Evolutionary conservation across 2,113 vertebrate genomes (phyloP).

Genomic region (Cinclus cinclus): DNA sequence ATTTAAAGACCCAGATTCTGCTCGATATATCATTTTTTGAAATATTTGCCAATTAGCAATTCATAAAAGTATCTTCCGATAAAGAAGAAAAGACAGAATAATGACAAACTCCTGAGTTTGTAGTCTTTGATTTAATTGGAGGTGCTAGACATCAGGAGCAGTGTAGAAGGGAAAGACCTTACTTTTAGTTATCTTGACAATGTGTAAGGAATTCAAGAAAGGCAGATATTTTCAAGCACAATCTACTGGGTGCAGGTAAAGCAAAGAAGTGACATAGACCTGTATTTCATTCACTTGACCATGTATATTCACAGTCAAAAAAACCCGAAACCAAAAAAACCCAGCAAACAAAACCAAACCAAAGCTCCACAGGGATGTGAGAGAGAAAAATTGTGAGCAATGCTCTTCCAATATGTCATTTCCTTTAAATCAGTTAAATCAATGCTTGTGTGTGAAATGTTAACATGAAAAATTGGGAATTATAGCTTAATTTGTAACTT

Average conservation of each 20-base stretch:
- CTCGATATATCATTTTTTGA: neutral
- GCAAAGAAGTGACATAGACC: neutral
- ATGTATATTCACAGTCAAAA: neutral
- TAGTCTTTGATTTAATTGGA: neutral
- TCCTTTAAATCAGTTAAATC: neutral
- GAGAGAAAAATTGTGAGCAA: neutral
- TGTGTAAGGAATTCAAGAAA: neutral
- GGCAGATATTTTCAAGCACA: neutral
- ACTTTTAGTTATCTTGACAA: neutral
- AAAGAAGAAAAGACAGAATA: neutral
- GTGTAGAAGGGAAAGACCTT: neutral
- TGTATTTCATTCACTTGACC: neutral
- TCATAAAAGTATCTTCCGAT: neutral
- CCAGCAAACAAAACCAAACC: neutral
- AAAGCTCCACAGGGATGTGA: fast-evolving
- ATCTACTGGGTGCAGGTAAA: neutral
- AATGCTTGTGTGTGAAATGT: neutral
- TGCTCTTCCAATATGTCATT: neutral
- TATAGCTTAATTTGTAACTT: neutral
- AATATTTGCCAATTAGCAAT: neutral
- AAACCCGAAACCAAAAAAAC: neutral
- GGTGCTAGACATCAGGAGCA: neutral
- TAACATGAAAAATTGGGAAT: neutral
- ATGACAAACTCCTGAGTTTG: neutral
- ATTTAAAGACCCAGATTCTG: neutral